A percentile compares a stretch with the other conserved stretches of the same genome.
phyloP scores from a whole-genome alignment of 2,888 invertebrate genomes.

The Drosophila peninsularis region DNA sequence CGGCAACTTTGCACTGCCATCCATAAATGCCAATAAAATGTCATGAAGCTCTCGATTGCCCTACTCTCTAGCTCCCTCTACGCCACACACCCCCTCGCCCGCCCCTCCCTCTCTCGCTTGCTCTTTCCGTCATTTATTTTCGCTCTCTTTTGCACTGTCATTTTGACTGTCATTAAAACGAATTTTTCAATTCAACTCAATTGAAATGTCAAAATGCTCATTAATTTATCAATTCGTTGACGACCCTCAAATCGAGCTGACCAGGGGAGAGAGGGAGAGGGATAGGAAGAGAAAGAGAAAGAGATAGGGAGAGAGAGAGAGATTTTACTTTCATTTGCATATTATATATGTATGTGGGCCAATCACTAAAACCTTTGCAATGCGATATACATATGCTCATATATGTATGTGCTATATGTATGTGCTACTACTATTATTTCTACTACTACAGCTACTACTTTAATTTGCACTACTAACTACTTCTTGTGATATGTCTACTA shows the following conservation, averaged over 20 bases:
- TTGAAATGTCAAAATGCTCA: constrained; percentile 70
- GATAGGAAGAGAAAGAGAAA: too few species aligned
- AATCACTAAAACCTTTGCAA: neutral
- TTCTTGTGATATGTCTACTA: neutral
- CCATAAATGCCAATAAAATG: constrained; percentile 63
- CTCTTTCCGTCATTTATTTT: neutral
- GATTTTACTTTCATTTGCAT: constrained; percentile 20
- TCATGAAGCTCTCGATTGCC: constrained; percentile 36
- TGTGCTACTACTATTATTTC: neutral
- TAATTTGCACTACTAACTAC: neutral
- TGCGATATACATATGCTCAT: neutral
- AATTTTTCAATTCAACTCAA: constrained; percentile 65
- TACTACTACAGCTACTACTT: neutral
- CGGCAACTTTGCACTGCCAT: constrained; percentile 42
- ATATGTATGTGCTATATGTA: neutral
- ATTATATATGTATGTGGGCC: neutral
- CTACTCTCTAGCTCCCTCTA: neutral
- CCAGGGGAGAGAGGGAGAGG: neutral
- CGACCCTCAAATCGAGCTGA: constrained; percentile 7
- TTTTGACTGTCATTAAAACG: constrained; percentile 56
- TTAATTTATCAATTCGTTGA: constrained; percentile 68
- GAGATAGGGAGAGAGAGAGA: neutral
- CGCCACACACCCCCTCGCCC: neutral
- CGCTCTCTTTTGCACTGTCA: constrained; percentile 11
- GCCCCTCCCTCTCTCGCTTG: neutral